Base-by-base conservation (phyloP, 1,140 invertebrate genomes). In the Agrilus planipennis region DNA sequence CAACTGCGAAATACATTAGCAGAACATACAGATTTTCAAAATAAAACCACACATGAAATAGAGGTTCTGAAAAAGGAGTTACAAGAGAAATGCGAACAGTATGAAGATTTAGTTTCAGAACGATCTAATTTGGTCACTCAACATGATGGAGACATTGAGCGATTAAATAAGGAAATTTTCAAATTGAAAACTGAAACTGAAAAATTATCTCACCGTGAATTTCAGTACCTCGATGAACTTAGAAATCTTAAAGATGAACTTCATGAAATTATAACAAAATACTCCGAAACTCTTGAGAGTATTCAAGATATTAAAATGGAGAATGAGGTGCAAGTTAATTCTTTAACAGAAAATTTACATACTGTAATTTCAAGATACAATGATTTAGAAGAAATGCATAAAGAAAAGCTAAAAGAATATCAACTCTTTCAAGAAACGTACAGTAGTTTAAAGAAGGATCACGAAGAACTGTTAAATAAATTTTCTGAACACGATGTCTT, bases 321-420 rank as follows among this genome's bases (percentile, higher is more conserved):
- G 21, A 39, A 46, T 39, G 44, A 51, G 21, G 11, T 21, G 16
- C 43, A 49, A 35, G 25, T 44, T 27, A 27, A 41, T 18, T 38
- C 11, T 25, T 27, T 49, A 35, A 51, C 50, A 16, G 50, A 51
- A 42, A 46, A 34, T 37, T 28, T 51, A 4, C 44, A 49, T 27
- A 44, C 43, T 9, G 9, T 51, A 12, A 29, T 47, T 15, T 36
- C 34, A 25, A 49, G 44, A 35, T 48, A 48, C 17, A 51, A 53
- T 39, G 19, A 32, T 18, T 41, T 53, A 5, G 25, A 51, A 16
- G 40, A 44, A 23, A 34, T 35, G 15, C 32, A 46, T 40, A 16
- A 41, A 35, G 27, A 34, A 18, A 10, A 37, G 23, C 2, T 39
- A 25, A 18, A 27, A 14, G 21, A 27, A 27, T 7, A 7, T n/a